phyloP scores from a whole-genome alignment of 2,113 vertebrate species.

The Ascaphus truei region DNA sequence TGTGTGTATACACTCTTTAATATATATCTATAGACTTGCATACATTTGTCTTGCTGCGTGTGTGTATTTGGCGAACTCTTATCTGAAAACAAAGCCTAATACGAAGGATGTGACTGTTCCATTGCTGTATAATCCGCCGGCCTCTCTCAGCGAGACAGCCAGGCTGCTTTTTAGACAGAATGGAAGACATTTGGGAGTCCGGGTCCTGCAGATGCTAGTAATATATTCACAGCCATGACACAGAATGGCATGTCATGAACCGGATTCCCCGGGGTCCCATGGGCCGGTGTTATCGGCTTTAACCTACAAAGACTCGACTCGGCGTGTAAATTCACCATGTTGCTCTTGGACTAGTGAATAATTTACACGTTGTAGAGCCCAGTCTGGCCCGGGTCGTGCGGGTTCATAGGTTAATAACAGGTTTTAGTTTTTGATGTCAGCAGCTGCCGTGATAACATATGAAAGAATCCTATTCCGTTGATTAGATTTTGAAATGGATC shows the following conservation, averaged over 20 bases:
- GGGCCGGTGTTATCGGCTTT: slow-evolving; percentile 70
- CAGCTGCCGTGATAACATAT: slow-evolving; percentile 86
- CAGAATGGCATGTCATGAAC: slow-evolving; percentile 58
- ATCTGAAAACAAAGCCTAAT: no score
- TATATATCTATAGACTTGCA: no score
- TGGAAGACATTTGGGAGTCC: slow-evolving; percentile 35
- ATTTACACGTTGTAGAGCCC: slow-evolving; percentile 78
- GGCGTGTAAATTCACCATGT: slow-evolving; percentile 78
- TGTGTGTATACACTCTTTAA: no score
- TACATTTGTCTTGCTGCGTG: no score
- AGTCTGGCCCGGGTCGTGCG: slow-evolving; percentile 70
- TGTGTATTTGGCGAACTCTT: no score
- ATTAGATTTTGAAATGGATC: slow-evolving; percentile 99
- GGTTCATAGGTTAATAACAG: slow-evolving; percentile 98
- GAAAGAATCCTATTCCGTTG: slow-evolving; percentile 98
- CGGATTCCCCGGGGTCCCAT: slow-evolving; percentile 44
- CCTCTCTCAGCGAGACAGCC: no score
- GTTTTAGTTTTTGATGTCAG: slow-evolving; percentile 88
- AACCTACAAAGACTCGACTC: slow-evolving; percentile 62
- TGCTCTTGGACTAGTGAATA: slow-evolving; percentile 85
- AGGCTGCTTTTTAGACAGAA: slow-evolving; percentile 14
- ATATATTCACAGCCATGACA: slow-evolving; percentile 83
- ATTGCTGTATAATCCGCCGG: background rate
- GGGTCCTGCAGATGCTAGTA: slow-evolving; percentile 45
- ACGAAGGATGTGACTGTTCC: no score